Base-by-base conservation (phyloP, 2,797 vertebrate species). In the Enteromius viviparus region DNA sequence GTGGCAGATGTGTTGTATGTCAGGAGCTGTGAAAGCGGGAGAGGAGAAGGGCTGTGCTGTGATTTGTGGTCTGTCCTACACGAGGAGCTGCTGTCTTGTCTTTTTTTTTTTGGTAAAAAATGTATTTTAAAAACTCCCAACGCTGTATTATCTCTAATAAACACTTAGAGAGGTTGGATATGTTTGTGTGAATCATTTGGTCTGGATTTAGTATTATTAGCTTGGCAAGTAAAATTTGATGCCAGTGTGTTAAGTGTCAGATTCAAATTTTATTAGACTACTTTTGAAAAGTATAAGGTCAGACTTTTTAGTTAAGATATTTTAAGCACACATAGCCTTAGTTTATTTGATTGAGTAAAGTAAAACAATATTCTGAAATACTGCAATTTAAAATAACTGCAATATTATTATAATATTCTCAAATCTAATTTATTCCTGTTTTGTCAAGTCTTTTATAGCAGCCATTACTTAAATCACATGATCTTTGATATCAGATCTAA, bases 61-160 rank as follows among this genome's bases (percentile, higher is more conserved):
- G 45, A 84, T 74, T 82, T 86, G 78, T 85, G 79, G 82, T 85
- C 47, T 82, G 80, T 86, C 85, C 80, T 78, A 83, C 76, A 34
- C 66, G 76, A 85, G 60, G 83, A 87, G 88, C 90, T 91, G 90
- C 92, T 91, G 90, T 91, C 87, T 34, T 55, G 60, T 65, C 23
- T 21, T 32, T 9, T 62, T 88, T 92, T 88, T 81, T 91, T 93
- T 92, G 91, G 86, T 92, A 88, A 86, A 87, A 87, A 88, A 80
- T 72, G 55, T 81, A 71, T 75, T 85, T 87, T 85, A 62, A 80
- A 82, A 85, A 81, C 62, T 82, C 83, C 87, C 89, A 89, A 91
- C 90, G 83, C 90, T 92, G 92, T 93, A 92, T 93, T 83, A 89
- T 92, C 92, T 92, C 92, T 92, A 94, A 95, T 95, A 94, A 95